These are phyloP conservation scores for Phoebastria nigripes DNA, from an alignment of 2,797 vertebrate genomes.

Conservation along the genomic window DNA sequence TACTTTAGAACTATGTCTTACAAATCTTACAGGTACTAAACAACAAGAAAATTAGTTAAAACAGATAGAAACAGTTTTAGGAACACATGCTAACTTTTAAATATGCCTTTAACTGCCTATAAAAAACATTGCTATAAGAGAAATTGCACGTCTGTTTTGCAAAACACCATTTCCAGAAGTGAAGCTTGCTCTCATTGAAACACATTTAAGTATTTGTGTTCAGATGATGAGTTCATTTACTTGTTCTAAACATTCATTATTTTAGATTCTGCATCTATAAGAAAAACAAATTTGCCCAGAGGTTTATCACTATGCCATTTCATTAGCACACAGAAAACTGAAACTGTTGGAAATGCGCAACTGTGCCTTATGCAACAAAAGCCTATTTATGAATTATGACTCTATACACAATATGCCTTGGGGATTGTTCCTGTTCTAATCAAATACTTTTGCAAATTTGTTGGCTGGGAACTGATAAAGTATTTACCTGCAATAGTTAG, in stretches of 20 bases:
- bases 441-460: slow-evolving; percentile 8
- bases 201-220: slow-evolving; percentile 19
- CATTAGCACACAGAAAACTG: slow-evolving; percentile 5
- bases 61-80: not conserved
- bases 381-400: not conserved
- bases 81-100: not conserved
- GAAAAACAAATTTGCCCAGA: slow-evolving; percentile 16
- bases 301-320: slow-evolving; percentile 13
- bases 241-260: slow-evolving; percentile 24
- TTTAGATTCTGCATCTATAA: slow-evolving; percentile 4
- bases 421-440: not conserved
- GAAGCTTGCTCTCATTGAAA: slow-evolving; percentile 3
- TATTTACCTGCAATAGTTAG: not conserved
- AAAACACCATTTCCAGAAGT: slow-evolving; percentile 27
- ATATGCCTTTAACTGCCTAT: not conserved
- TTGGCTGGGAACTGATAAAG: not conserved
- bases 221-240: slow-evolving; percentile 14
- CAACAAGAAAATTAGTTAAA: not conserved
- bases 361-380: not conserved
- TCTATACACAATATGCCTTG: not conserved
- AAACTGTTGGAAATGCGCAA: not conserved
- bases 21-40: not conserved
- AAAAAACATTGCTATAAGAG: not conserved
- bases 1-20: not conserved
- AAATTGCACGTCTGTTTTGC: not conserved